Evolutionary conservation across 2,113 vertebrate species (phyloP).

Genomic region (Psophia crepitans): DNA sequence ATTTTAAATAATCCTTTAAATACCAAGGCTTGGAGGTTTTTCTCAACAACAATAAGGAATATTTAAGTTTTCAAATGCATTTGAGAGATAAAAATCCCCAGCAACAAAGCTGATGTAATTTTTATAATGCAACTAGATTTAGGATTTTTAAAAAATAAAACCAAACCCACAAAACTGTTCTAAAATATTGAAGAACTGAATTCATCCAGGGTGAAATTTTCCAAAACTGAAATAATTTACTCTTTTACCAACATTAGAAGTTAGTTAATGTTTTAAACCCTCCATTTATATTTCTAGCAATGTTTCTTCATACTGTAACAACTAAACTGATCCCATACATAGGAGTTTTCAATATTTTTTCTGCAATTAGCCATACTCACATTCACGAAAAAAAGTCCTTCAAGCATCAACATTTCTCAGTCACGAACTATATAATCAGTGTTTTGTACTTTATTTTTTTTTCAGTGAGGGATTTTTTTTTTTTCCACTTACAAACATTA

Average conservation of each 20-base stretch:
- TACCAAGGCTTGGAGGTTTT: background rate
- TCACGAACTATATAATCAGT: background rate
- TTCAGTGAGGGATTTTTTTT: background rate
- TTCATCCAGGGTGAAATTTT: background rate
- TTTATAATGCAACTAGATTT: background rate
- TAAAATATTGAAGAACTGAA: background rate
- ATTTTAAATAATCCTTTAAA: slow-evolving; percentile 5
- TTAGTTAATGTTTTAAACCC: background rate
- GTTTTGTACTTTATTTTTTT: background rate
- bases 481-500: background rate
- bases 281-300: background rate
- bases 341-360: background rate
- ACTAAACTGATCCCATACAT: background rate
- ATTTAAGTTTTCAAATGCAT: background rate
- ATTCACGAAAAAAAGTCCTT: background rate
- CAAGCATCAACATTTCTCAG: background rate
- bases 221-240: background rate
- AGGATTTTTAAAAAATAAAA: background rate
- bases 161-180: background rate
- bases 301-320: background rate
- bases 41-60: background rate
- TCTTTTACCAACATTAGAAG: background rate
- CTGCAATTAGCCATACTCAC: background rate
- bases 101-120: background rate
- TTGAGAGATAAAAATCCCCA: background rate